Percentiles rank a stretch among this genome's conserved stretches.
Conservation (phyloP, 1,140 invertebrate species). For the Rhopalosiphum maidis region DNA sequence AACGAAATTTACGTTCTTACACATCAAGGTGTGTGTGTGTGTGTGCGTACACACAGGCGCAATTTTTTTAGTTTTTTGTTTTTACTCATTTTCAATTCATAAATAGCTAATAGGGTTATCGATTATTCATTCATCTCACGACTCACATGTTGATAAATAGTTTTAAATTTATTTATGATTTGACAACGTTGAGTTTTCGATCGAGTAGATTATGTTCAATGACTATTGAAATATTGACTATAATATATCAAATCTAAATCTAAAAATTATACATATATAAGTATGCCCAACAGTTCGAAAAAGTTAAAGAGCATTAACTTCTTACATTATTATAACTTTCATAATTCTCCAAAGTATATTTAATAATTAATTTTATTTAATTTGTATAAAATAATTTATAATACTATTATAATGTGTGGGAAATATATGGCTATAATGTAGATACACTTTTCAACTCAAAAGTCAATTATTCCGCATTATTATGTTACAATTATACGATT, state of each 20-base stretch:
- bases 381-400: too few relatives aligned
- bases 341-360: not conserved
- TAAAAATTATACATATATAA: not conserved
- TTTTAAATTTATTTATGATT: not conserved
- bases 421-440: not conserved
- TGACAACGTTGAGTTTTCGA: too few relatives aligned
- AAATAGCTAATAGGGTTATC: not conserved
- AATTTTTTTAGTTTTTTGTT: not conserved
- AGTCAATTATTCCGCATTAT: not conserved
- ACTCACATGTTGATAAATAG: not conserved
- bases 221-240: not conserved
- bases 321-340: not conserved
- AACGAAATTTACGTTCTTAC: not conserved
- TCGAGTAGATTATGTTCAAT: not conserved
- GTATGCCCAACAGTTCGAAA: not conserved
- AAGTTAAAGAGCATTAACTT: not conserved
- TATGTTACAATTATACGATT: not conserved
- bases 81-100: not conserved
- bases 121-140: not conserved
- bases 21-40: not conserved
- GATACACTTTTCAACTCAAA: not conserved
- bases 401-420: not conserved
- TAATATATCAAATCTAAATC: not conserved
- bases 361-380: not conserved
- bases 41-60: not conserved